phyloP scores from a whole-genome alignment of 1,140 invertebrate species.

The Anoplolepis gracilipes region DNA sequence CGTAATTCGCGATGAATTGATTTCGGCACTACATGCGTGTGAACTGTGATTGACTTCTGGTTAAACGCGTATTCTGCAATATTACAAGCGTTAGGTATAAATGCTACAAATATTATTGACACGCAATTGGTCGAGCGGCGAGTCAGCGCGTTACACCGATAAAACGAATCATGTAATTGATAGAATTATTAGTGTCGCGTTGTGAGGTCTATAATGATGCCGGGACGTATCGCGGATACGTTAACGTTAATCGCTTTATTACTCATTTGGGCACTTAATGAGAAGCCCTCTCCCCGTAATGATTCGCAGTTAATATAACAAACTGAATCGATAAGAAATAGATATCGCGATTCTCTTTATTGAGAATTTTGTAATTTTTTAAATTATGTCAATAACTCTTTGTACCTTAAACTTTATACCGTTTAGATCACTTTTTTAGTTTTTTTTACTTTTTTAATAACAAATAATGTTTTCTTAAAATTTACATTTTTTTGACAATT shows the following conservation, averaged over 20 bases:
- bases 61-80: constrained; percentile 61
- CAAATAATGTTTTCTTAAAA: background rate
- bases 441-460: background rate
- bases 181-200: constrained; percentile 62
- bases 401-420: background rate
- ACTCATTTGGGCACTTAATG: constrained; percentile 43
- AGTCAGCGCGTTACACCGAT: constrained; percentile 62
- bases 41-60: constrained; percentile 63
- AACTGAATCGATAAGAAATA: background rate
- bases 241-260: constrained; percentile 45
- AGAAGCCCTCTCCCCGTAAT: background rate
- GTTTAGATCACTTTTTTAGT: background rate
- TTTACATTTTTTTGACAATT: background rate
- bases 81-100: constrained; percentile 62
- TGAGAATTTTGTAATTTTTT: background rate
- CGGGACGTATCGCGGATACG: constrained; percentile 28
- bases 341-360: background rate
- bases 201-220: constrained; percentile 58
- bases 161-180: constrained; percentile 63
- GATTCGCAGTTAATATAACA: background rate
- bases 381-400: background rate
- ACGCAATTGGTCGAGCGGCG: constrained; percentile 60
- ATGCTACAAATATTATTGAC: constrained; percentile 64
- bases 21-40: constrained; percentile 59
- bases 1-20: constrained; percentile 61